Base-by-base conservation (phyloP, 2,113 vertebrate species). In the Carettochelys insculpta region DNA sequence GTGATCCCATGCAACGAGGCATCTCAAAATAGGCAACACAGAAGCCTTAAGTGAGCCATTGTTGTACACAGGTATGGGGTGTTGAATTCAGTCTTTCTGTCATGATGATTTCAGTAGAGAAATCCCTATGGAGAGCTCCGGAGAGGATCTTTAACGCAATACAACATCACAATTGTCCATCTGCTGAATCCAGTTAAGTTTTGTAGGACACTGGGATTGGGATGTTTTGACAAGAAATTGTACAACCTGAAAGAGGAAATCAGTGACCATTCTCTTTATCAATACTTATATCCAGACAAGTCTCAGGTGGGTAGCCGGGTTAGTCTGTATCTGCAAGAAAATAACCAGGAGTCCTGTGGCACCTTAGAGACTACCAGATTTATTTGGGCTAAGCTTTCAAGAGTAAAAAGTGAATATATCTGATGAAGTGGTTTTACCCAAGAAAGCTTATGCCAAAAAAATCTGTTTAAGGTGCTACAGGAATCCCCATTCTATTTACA, bases 111-210 rank as follows among this genome's bases (percentile, higher is more conserved):
- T 58, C 65, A 83, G 34, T 2, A 68, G 38, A 68, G 51, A 83
- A 9, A 22, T n/a, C 51, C 87, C 77, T 52, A 92, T 47, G 88
- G 45, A 83, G 24, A 86, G 80, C 22, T 53, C n/a, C 45, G 34
- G 58, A 58, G 82, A 90, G 31, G 47, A 25, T 38, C 86, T 95
- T 88, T 94, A 91, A 75, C 38, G 78, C 92, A 94, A 84, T 48
- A 92, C 90, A 89, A 93, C 94, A 93, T 92, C 90, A 92, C 48
- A 95, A 76, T 31, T 84, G 86, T 77, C 92, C 80, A 85, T 73
- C 84, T 92, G 81, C 89, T 68, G 90, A 93, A 94, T 90, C 76
- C 86, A 82, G 82, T 77, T 73, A 53, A 41, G 68, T 31, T 95
- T 71, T 82, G 58, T 86, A 86, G 82, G 88, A 87, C 65, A 94